Evolutionary conservation across 2,888 invertebrate species (phyloP).

Genomic region (Drosophila subsilvestris): DNA sequence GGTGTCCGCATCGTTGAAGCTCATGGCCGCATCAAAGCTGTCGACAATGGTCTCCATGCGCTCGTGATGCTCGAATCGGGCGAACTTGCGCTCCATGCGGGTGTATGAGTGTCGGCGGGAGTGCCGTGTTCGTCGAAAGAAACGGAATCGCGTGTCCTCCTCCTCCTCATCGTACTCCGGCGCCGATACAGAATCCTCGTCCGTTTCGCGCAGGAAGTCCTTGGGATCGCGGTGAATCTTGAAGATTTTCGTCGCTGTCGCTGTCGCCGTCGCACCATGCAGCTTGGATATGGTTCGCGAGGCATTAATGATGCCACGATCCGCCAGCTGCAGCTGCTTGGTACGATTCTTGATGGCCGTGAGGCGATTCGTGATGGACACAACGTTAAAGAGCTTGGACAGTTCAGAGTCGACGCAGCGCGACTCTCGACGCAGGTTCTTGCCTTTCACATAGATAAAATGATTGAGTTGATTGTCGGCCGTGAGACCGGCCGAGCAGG

Average conservation of each 20-base stretch:
- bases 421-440: conserved; percentile 75
- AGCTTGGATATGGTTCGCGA: conserved; percentile 80
- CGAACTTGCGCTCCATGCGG: conserved; percentile 70
- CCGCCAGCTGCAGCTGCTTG: conserved; percentile 53
- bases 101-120: conserved; percentile 47
- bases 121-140: conserved; percentile 69
- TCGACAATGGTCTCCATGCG: conserved; percentile 82
- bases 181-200: conserved; percentile 81
- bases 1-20: conserved; percentile 78
- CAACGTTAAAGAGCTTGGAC: conserved; percentile 80
- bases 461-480: conserved; percentile 72
- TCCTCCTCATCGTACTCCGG: conserved; percentile 81
- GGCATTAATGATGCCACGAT: conserved; percentile 74
- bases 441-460: conserved; percentile 72
- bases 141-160: conserved; percentile 77
- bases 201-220: conserved; percentile 80
- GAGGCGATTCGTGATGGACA: conserved; percentile 77
- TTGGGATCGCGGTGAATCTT: conserved; percentile 81
- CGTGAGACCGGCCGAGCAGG: conserved; percentile 53
- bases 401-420: conserved; percentile 81
- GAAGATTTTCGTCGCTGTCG: conserved; percentile 73
- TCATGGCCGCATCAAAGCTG: conserved; percentile 81
- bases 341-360: conserved; percentile 57
- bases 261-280: conserved; percentile 51
- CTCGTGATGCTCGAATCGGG: conserved; percentile 79